These are phyloP conservation scores for Aegypius monachus DNA, from an alignment of 2,113 vertebrate species.

Conservation along the genomic window DNA sequence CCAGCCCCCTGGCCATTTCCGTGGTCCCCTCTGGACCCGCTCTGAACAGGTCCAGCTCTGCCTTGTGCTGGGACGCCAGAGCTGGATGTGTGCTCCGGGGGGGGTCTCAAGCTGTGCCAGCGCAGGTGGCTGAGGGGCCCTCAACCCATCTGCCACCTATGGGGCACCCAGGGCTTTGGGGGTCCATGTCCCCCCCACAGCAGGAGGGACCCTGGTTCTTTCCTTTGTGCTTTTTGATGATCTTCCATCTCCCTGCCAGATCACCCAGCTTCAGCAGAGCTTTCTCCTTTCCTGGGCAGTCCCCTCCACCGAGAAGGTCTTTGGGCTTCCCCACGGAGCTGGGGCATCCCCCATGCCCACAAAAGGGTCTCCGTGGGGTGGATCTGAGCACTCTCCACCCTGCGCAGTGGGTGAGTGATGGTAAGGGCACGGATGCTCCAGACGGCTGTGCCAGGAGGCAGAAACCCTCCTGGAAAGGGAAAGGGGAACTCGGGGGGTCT, in stretches of 20 bases:
- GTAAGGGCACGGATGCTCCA: neutral
- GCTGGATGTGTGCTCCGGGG: fast-evolving
- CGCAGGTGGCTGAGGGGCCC: neutral
- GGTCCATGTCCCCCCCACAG: fast-evolving
- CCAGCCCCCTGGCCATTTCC: neutral
- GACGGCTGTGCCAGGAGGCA: neutral
- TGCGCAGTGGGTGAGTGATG: fast-evolving
- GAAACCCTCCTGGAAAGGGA: neutral
- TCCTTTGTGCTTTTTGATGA: neutral
- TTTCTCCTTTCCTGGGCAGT: neutral
- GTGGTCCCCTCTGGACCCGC: fast-evolving
- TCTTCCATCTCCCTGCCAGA: neutral
- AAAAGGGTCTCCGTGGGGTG: neutral
- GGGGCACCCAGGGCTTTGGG: too few species aligned
- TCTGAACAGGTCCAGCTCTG: neutral
- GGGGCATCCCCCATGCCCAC: fast-evolving
- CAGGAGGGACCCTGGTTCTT: neutral
- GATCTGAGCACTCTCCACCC: neutral
- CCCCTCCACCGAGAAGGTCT: neutral
- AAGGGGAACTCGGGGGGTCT: neutral
- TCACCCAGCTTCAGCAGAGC: neutral
- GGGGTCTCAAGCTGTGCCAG: neutral
- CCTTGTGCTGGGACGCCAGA: neutral
- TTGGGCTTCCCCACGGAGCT: fast-evolving
- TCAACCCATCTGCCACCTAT: neutral